Base-by-base conservation (phyloP, 2,888 invertebrate species). In the Adelphocoris suturalis region DNA sequence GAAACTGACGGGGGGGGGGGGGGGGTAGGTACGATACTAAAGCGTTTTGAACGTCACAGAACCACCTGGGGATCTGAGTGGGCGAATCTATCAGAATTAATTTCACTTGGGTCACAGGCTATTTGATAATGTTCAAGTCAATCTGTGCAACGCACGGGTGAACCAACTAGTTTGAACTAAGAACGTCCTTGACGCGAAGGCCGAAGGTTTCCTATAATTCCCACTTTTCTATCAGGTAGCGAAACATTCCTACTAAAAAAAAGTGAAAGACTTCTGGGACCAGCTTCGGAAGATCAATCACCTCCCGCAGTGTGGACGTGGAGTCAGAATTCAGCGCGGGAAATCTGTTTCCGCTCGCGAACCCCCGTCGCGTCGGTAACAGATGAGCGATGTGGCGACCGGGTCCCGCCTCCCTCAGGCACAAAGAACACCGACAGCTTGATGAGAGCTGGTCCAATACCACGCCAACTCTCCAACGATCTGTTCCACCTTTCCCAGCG, bases 361-460 rank as follows among this genome's bases (percentile, higher is more conserved):
- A 68, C 68, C 68, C 68, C 68, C 68, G 68, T 68, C 68, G 68
- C 9, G 68, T 23, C 68, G 23, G 23, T 68, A 68, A 68, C 68
- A 68, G 68, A 68, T 68, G 68, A 68, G 68, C 68, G 68, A 68
- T 57, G 16, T 7, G 57, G n/a, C 5, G 57, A n/a, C 57, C 16
- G n/a, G n/a, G 7, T 16, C 16, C n/a, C 61, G n/a, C 61, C 61
- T 23, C 61, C 23, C 68, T 27, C 23, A 19, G 68, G 12, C 68
- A 68, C 68, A 68, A 68, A 68, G 68, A 19, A 23, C 19, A 68
- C 68, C 68, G 68, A 68, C 68, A 27, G 27, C 19, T 23, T 68
- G 68, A 68, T 68, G 68, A 68, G 68, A 68, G 68, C 68, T 23
- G 23, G 68, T 68, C 68, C 68, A 68, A 68, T 68, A 68, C 68